A percentile compares a stretch with the other conserved stretches of the same genome.
Conservation (phyloP, 2,888 invertebrate genomes). For the Cerastis leucographa region DNA sequence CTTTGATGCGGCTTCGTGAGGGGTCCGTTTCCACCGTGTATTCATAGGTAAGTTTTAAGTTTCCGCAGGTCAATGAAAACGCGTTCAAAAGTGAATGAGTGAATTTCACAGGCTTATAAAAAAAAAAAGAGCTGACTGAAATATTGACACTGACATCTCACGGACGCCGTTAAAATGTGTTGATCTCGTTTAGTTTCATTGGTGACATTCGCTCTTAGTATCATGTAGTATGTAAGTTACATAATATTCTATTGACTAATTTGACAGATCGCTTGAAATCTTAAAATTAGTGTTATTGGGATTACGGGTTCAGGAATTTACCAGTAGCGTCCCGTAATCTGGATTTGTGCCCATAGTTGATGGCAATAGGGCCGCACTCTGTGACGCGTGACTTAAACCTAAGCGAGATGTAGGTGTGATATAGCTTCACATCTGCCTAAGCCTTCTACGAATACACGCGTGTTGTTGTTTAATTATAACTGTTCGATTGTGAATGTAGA, state of each 20-base stretch:
- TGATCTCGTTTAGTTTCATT: neutral
- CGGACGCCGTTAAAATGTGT: neutral
- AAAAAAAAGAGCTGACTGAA: neutral
- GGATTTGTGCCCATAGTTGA: neutral
- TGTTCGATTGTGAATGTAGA: neutral
- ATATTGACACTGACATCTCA: neutral
- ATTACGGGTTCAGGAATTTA: neutral
- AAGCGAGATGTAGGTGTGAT: too few relatives aligned
- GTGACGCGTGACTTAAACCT: neutral
- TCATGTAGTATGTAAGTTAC: neutral
- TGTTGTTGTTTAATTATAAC: neutral
- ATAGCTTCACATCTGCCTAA: too few relatives aligned
- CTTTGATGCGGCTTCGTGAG: too few relatives aligned
- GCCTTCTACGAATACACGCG: too few relatives aligned
- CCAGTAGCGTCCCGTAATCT: neutral
- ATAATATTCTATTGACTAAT: neutral
- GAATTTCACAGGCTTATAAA: neutral
- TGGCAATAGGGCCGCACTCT: neutral
- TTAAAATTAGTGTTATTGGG: neutral
- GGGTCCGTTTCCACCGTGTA: neutral
- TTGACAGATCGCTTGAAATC: neutral
- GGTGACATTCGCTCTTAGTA: neutral
- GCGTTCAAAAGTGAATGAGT: neutral
- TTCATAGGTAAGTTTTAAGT: neutral
- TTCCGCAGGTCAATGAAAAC: slow-evolving; percentile 11